Evolutionary conservation across 2,797 vertebrate species (phyloP).

Genomic region (Cyprinella venusta): DNA sequence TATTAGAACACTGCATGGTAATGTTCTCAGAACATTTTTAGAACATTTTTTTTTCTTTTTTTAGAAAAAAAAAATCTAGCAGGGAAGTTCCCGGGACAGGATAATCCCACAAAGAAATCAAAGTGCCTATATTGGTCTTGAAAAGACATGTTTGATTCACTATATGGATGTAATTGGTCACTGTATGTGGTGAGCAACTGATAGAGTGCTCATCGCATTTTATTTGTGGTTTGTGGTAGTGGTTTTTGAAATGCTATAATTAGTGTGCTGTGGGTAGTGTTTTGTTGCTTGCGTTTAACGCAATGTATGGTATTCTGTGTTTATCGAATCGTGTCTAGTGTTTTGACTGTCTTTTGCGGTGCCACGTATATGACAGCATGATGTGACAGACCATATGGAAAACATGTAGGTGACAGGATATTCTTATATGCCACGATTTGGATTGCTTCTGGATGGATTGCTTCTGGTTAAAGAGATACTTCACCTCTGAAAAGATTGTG

Average conservation of each 20-base stretch:
- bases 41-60: too few species aligned
- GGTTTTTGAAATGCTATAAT: constrained; percentile 30
- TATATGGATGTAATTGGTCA: background rate
- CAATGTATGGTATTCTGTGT: background rate
- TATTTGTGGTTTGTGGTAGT: background rate
- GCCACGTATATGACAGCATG: background rate
- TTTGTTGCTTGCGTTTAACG: constrained; percentile 25
- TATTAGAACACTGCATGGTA: too few species aligned
- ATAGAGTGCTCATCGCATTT: constrained; percentile 5
- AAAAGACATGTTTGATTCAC: constrained; percentile 10
- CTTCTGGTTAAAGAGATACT: background rate
- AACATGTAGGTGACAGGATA: constrained; percentile 4
- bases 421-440: background rate
- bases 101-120: background rate
- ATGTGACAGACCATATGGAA: constrained; percentile 16
- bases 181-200: constrained; percentile 7
- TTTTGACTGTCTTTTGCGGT: constrained; percentile 19
- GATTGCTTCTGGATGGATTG: constrained; percentile 5
- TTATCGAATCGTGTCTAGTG: constrained; percentile 1
- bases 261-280: constrained; percentile 9
- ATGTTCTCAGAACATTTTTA: too few species aligned
- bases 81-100: background rate
- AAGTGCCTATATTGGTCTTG: background rate
- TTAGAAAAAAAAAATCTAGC: too few species aligned
- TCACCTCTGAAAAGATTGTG: too few species aligned